Base-by-base conservation (phyloP, 35 echinoderm and acorn worm species). In the Ophiothrix spiculata region DNA sequence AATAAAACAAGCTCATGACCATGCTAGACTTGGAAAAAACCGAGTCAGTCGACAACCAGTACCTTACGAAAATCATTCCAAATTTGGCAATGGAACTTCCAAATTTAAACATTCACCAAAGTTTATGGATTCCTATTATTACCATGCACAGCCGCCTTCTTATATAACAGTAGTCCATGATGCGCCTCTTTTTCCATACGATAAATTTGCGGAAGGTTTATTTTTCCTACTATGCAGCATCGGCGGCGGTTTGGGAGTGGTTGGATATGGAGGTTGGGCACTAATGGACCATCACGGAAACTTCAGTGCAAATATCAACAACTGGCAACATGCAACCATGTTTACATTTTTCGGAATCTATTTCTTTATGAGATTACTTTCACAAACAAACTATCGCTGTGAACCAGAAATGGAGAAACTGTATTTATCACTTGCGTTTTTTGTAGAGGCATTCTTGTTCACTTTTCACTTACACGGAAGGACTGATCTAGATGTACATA, bases 311-410 rank as follows among this genome's bases (percentile, higher is more conserved):
- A 69, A 69, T 25, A 15, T 69, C 16, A 69, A 69, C 60, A 69
- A 69, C 60, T 98, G 95, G 95, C 95, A 98, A 39, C 95, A 98
- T 37, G 81, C 76, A 33, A 99, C 96, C 38, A 99, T 99, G 96
- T 99, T 94, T 86, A 94, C 92, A 0, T 99, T 90, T 79, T 99
- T 99, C 77, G 89, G 45, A 17, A 56, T 99, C n/a, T 91, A 93
- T 39, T 92, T 92, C 10, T 38, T 82, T 12, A 74, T 93, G 13
- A 81, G 76, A 23, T 75, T 87, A 1, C 38, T 90, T 38, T 77
- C 38, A 4, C 36, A 80, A n/a, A 93, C 92, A 14, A 77, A 81
- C 13, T 32, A 94, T 23, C 92, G 85, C 12, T 74, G 45, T 6
- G 85, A 86, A 35, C 77, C 76, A 39, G 41, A 84, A 74, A 89